These are phyloP conservation scores for Euura saliciscinereae DNA, from an alignment of 1,140 invertebrate species.

Conservation along the genomic window DNA sequence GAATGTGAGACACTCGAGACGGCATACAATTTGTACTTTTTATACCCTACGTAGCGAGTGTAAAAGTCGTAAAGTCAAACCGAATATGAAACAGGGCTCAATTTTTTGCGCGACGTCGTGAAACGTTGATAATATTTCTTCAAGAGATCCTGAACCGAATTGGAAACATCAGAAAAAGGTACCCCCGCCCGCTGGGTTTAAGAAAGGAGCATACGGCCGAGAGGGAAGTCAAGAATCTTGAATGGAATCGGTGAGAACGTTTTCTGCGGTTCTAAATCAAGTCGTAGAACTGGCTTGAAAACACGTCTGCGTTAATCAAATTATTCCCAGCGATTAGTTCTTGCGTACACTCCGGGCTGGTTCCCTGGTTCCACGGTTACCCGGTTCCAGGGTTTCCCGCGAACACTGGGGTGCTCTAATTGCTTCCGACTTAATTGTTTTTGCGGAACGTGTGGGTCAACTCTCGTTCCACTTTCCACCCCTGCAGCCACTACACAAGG, in stretches of 20 bases:
- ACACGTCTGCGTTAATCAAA: conserved; percentile 7
- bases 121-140: no score
- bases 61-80: no score
- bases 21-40: not conserved
- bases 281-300: not conserved
- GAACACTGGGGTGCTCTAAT: not conserved
- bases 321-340: conserved; percentile 1
- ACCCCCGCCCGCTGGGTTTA: not conserved
- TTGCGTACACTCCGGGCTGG: not conserved
- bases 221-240: not conserved
- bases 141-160: no score
- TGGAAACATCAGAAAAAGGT: not conserved
- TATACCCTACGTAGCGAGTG: no score
- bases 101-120: no score
- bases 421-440: conserved; percentile 7
- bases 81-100: no score
- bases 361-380: not conserved
- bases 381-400: not conserved
- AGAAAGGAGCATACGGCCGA: not conserved
- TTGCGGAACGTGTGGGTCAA: conserved; percentile 2
- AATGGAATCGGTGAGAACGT: not conserved
- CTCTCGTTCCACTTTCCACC: not conserved
- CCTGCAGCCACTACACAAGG: not conserved
- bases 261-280: not conserved
- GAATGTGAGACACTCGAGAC: not conserved